Evolutionary conservation across 2,888 invertebrate genomes (phyloP).

Genomic region (Ichneumoninae sp.): DNA sequence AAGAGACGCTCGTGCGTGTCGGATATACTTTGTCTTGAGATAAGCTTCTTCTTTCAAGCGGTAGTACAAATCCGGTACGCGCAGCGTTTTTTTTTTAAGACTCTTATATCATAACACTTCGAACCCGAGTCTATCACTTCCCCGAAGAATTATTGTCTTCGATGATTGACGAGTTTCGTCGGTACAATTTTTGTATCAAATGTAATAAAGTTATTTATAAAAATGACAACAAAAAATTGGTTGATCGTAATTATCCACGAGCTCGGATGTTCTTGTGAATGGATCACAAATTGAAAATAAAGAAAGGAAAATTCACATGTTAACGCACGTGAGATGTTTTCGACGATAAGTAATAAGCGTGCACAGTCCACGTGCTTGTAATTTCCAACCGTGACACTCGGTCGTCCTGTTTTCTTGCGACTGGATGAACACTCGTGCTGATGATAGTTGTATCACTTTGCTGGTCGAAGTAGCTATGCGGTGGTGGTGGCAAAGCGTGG

Average conservation of each 20-base stretch:
- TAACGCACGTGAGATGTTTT: slow-evolving; percentile 19
- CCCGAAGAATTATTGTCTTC: background rate
- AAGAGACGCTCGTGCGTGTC: slow-evolving; percentile 1
- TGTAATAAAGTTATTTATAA: background rate
- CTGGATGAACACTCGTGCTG: slow-evolving; percentile 30
- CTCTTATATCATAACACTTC: background rate
- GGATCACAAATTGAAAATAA: background rate
- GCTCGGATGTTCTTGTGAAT: background rate
- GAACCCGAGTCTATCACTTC: background rate
- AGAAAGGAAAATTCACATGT: background rate
- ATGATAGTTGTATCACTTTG: slow-evolving; percentile 28
- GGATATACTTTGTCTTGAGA: background rate
- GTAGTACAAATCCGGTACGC: background rate
- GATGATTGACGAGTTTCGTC: background rate
- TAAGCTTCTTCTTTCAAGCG: background rate
- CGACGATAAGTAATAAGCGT: slow-evolving; percentile 5
- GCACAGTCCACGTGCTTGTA: slow-evolving; percentile 38
- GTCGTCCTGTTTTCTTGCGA: slow-evolving; percentile 47
- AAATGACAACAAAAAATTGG: background rate
- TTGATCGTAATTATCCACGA: background rate
- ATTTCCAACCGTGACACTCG: slow-evolving; percentile 42
- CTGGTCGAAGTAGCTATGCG: slow-evolving; percentile 15
- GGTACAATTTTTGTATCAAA: background rate
- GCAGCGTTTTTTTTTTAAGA: background rate
- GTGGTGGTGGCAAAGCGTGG: slow-evolving; percentile 43